Percentiles rank a stretch among this genome's conserved stretches.
Evolutionary conservation across 2,797 vertebrate genomes (phyloP).

Genomic region (Hipposideros larvatus): DNA sequence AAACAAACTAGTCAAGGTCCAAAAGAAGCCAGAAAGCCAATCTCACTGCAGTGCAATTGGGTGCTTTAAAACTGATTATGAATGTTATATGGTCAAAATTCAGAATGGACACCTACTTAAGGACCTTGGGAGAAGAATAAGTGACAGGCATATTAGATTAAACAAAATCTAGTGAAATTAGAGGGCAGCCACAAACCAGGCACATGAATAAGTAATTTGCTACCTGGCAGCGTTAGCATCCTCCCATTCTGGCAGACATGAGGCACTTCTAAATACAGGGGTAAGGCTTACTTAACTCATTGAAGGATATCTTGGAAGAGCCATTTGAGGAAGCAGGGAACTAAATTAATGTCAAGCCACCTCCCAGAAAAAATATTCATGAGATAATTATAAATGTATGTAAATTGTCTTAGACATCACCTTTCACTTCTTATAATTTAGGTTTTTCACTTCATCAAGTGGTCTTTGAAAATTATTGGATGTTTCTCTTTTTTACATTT

Average conservation of each 20-base stretch:
- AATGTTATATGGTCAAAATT: background rate
- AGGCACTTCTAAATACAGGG: background rate
- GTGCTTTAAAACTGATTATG: conserved; percentile 20
- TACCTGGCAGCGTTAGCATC: background rate
- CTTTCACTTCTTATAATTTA: conserved; percentile 28
- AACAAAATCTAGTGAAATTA: conserved; percentile 65
- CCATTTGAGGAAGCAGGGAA: background rate
- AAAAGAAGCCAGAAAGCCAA: background rate
- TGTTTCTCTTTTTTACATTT: conserved; percentile 30
- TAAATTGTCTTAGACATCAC: background rate
- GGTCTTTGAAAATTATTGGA: conserved; percentile 28
- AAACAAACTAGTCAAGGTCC: background rate
- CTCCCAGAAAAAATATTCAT: background rate
- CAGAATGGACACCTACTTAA: background rate
- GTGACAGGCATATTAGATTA: conserved; percentile 65
- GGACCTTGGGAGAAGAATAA: conserved; percentile 44
- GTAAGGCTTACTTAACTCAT: conserved; percentile 10
- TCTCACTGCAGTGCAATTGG: background rate
- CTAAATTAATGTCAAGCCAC: background rate
- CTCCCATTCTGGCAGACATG: background rate
- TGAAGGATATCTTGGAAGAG: background rate
- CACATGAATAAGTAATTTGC: conserved; percentile 65
- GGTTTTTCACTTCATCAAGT: background rate
- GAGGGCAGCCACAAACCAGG: conserved; percentile 68
- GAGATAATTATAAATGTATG: background rate